phyloP scores from a whole-genome alignment of 2,113 vertebrate species.

The Lontra canadensis region DNA sequence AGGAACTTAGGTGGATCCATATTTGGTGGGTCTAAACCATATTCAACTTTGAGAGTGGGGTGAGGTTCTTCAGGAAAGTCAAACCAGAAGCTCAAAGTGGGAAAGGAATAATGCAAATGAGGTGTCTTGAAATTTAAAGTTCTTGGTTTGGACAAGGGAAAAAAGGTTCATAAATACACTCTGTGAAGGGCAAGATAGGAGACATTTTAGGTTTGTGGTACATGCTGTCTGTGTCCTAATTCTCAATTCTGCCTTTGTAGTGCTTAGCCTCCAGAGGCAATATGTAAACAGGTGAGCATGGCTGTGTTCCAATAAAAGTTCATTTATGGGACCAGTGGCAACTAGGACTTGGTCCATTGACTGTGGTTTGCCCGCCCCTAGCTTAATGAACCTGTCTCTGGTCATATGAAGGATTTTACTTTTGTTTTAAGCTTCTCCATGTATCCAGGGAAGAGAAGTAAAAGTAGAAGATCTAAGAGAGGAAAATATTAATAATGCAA shows the following conservation, averaged over 20 bases:
- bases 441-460: not conserved
- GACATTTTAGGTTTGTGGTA: not conserved
- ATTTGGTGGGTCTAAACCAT: not conserved
- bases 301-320: not conserved
- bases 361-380: rapidly evolving
- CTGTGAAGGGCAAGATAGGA: not conserved
- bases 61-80: not conserved
- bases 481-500: not conserved
- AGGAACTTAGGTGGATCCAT: not conserved
- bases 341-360: not conserved
- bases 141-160: not conserved
- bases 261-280: not conserved
- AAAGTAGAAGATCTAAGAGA: not conserved
- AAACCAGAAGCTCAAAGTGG: not conserved
- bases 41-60: not conserved
- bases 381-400: not conserved
- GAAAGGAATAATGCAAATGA: not conserved
- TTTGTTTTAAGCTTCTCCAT: not conserved
- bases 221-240: not conserved
- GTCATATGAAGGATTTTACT: not conserved
- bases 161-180: not conserved
- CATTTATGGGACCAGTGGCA: not conserved
- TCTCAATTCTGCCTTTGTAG: not conserved
- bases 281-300: not conserved
- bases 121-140: not conserved